Evolutionary conservation across 2,113 vertebrate species (phyloP).

Genomic region (Hypocryptadius cinnamomeus): DNA sequence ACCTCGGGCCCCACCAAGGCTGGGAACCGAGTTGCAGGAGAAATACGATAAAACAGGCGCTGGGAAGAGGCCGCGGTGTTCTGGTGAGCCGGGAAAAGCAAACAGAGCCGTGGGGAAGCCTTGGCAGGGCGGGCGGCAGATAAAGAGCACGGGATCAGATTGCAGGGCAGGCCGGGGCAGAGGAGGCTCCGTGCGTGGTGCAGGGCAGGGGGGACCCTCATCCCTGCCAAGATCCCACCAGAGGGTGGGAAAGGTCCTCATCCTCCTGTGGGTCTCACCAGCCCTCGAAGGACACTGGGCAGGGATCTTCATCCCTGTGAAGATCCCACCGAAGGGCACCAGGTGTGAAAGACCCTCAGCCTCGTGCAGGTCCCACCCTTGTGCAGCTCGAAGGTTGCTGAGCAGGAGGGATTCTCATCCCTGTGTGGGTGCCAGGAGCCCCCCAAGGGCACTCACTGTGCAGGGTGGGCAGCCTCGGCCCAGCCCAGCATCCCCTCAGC

Average conservation of each 20-base stretch:
- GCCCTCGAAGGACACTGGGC: background rate
- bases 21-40: accelerated
- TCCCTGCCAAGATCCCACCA: background rate
- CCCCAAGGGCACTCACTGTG: accelerated
- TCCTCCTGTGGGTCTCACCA: too few species aligned
- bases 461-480: background rate
- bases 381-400: background rate
- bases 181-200: accelerated
- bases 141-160: background rate
- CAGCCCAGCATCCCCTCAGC: background rate
- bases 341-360: background rate
- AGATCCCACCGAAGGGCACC: background rate
- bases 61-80: background rate
- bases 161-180: constrained; percentile 12
- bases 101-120: background rate
- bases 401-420: background rate
- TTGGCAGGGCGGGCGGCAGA: background rate
- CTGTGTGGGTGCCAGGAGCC: background rate
- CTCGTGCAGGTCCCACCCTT: background rate
- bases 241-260: too few species aligned
- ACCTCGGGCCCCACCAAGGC: background rate
- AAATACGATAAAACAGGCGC: accelerated
- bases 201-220: background rate
- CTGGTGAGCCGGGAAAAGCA: constrained; percentile 7
- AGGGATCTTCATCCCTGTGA: background rate